These are phyloP conservation scores for Danio aesculapii DNA, from an alignment of 2,797 vertebrate genomes.

Conservation along the genomic window DNA sequence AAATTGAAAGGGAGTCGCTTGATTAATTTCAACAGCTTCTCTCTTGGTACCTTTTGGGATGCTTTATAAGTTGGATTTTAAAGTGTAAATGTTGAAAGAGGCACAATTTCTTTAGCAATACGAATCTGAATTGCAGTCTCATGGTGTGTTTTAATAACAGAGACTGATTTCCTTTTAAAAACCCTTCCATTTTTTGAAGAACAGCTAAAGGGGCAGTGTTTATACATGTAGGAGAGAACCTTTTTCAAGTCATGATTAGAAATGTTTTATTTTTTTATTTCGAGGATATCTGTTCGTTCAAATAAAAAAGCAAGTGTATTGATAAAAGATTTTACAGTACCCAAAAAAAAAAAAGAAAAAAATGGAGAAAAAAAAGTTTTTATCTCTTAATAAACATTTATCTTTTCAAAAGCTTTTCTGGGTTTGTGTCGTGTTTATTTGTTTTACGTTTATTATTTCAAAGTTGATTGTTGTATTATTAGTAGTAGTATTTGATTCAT, in stretches of 20 bases:
- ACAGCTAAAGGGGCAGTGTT: conserved; percentile 54
- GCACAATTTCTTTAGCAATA: conserved; percentile 37
- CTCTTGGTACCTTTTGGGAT: conserved; percentile 10
- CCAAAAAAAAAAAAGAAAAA: conserved; percentile 55
- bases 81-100: conserved; percentile 32
- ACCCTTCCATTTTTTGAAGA: conserved; percentile 66
- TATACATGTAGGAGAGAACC: conserved; percentile 62
- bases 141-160: conserved; percentile 16
- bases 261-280: conserved; percentile 74
- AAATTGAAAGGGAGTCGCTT: conserved; percentile 39
- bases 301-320: conserved; percentile 69
- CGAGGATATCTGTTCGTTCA: conserved; percentile 72
- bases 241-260: conserved; percentile 71
- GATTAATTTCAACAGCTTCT: conserved; percentile 15
- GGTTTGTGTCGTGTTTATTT: conserved; percentile 32
- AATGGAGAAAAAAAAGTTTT: conserved; percentile 60
- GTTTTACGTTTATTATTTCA: not conserved
- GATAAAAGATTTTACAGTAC: conserved; percentile 73
- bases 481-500: not conserved
- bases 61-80: conserved; percentile 1
- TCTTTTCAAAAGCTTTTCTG: conserved; percentile 70
- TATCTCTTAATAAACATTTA: conserved; percentile 82
- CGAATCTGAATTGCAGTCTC: conserved; percentile 30
- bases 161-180: conserved; percentile 26
- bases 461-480: no score